Evolutionary conservation across 2,797 vertebrate species (phyloP).

Genomic region (Helarctos malayanus): DNA sequence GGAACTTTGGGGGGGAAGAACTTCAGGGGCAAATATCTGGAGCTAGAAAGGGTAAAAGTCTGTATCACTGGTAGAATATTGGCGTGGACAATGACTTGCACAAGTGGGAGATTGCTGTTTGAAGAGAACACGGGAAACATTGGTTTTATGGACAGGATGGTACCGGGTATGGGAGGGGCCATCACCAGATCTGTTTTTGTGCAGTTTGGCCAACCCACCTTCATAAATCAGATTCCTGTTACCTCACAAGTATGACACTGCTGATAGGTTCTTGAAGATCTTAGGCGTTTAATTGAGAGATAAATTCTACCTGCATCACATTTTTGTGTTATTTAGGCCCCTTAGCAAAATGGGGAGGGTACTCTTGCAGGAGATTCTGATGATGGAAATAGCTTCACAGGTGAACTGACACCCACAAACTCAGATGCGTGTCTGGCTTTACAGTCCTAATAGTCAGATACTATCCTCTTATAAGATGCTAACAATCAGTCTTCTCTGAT

Average conservation of each 20-base stretch:
- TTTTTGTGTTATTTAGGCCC: slow-evolving; percentile 31
- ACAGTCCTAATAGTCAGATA: background rate
- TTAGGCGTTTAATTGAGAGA: slow-evolving; percentile 61
- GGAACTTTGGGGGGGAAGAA: background rate
- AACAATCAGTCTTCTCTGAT: background rate
- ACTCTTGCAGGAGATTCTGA: slow-evolving; percentile 29
- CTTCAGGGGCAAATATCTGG: background rate
- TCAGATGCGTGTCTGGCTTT: background rate
- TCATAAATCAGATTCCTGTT: background rate
- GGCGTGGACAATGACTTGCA: background rate
- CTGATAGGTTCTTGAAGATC: background rate
- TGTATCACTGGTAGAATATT: background rate
- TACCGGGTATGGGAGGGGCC: background rate
- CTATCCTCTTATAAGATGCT: background rate
- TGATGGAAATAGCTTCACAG: background rate
- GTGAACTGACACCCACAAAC: background rate
- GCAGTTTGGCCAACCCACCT: background rate
- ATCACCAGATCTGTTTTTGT: background rate
- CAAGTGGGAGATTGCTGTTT: background rate
- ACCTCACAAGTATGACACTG: background rate
- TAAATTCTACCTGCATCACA: background rate
- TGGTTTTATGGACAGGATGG: background rate
- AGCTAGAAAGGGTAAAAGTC: background rate
- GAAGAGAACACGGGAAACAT: background rate
- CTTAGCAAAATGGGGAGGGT: background rate